Percentiles rank a stretch among this genome's conserved stretches.
These are phyloP conservation scores for Noturus placidus DNA, from an alignment of 2,113 vertebrate genomes.

Conservation along the genomic window DNA sequence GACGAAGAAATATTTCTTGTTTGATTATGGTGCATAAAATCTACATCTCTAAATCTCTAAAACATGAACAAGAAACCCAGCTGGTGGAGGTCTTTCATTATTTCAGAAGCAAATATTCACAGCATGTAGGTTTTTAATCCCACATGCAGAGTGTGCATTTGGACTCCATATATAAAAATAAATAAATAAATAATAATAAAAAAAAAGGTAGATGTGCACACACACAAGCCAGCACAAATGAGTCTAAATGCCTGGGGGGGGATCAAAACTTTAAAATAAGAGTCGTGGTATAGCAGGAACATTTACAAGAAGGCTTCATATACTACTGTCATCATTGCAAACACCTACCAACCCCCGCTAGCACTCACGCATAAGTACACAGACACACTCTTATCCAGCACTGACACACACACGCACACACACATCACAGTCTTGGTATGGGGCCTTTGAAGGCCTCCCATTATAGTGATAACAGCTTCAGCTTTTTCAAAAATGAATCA, in stretches of 20 bases:
- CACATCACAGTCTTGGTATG: conserved; percentile 3
- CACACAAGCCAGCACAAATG: neutral
- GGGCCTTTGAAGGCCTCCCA: conserved; percentile 7
- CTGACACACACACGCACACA: neutral
- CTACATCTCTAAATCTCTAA: neutral
- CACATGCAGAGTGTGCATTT: neutral
- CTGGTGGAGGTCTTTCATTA: neutral
- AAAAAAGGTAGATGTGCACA: neutral
- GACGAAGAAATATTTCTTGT: neutral
- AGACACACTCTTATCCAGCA: neutral
- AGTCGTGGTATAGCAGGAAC: neutral
- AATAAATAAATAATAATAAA: too few species aligned
- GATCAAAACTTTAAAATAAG: neutral
- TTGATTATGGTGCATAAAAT: neutral
- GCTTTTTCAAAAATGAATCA: neutral
- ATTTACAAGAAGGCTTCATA: neutral
- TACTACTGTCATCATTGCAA: neutral
- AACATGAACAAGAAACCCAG: neutral
- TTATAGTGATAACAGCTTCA: conserved; percentile 17
- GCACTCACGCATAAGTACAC: neutral
- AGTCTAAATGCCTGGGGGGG: neutral
- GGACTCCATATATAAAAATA: neutral
- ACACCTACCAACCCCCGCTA: neutral
- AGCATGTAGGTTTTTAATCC: neutral
- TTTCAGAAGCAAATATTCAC: neutral